These are phyloP conservation scores for Tipula unca DNA, from an alignment of 2,888 invertebrate species.

Conservation along the genomic window DNA sequence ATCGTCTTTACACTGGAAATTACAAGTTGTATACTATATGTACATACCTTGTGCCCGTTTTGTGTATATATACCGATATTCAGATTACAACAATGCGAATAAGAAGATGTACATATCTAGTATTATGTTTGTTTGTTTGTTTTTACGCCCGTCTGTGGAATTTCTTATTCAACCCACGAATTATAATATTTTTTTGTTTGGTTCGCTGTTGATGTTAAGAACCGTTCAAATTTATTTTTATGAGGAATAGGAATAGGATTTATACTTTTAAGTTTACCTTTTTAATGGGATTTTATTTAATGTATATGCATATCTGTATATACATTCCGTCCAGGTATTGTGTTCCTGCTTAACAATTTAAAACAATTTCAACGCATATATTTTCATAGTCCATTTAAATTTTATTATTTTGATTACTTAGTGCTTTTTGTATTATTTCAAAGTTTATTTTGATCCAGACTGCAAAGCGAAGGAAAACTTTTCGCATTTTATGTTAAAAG, in stretches of 20 bases:
- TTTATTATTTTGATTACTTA: not conserved
- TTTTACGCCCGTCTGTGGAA: not conserved
- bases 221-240: not conserved
- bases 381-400: slow-evolving; percentile 14
- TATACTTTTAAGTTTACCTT: not conserved
- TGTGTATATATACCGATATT: not conserved
- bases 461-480: not conserved
- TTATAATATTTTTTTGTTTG: not conserved
- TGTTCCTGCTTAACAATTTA: not conserved
- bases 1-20: not conserved
- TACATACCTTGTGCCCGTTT: not conserved
- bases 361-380: not conserved
- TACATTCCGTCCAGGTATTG: not conserved
- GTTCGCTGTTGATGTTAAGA: not conserved
- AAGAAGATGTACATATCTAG: not conserved
- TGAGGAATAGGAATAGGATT: not conserved
- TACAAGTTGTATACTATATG: not conserved
- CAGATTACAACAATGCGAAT: not conserved
- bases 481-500: not conserved
- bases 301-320: not conserved
- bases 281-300: not conserved
- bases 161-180: not conserved
- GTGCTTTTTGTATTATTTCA: not conserved
- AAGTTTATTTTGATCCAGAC: not conserved
- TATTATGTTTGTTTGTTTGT: not conserved